Evolutionary conservation across 2,888 invertebrate species (phyloP), one percentile per base, ranked within the genome.

Genomic region (Chrysodeixis includens): DNA sequence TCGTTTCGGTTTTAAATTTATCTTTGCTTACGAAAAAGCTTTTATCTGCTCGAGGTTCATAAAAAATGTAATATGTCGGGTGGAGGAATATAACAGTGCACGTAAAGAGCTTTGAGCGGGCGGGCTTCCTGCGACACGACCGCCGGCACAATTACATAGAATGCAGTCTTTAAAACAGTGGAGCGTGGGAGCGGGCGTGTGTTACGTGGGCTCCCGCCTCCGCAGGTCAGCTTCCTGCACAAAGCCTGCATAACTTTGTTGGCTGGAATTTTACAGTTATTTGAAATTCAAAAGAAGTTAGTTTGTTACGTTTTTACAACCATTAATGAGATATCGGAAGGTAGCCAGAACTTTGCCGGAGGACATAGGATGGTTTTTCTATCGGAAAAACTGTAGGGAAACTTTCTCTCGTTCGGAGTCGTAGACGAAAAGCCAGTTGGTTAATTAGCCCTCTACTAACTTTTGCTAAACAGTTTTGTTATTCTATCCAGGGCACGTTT

Each of bases 121-220:
- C 46, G 35, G 52, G 59, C 54, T 69, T 75, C 57, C 62, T 57
- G 53, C 52, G 53, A 66, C 44, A 49, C 61, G 49, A 40, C 46
- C 53, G 71, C 62, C 35, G 16, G 18, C 32, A 61, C 66, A 64
- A 69, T 69, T 60, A 51, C 30, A 49, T 30, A 58, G 64, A 56
- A 52, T 61, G 62, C 56, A 65, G 53, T 16, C 53, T 62, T 65
- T 61, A 56, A 58, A 55, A 56, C 8, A 12, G 35, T 1, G 56
- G 26, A 26, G 26, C 26, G 26, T 26, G 26, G 26, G 26, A 26
- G 49, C 56, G 18, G 20, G 26, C 46, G 30, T 9, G 10, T n/a
- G 8, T 18, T 20, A 18, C 22, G 44, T 30, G 35, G 0, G 20
- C 26, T 44, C 10, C 32, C n/a, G 22, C 40, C 44, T n/a, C 35